Evolutionary conservation across 2,113 vertebrate species (phyloP), one percentile per base, ranked within the genome.

Genomic region (Rostratula benghalensis): DNA sequence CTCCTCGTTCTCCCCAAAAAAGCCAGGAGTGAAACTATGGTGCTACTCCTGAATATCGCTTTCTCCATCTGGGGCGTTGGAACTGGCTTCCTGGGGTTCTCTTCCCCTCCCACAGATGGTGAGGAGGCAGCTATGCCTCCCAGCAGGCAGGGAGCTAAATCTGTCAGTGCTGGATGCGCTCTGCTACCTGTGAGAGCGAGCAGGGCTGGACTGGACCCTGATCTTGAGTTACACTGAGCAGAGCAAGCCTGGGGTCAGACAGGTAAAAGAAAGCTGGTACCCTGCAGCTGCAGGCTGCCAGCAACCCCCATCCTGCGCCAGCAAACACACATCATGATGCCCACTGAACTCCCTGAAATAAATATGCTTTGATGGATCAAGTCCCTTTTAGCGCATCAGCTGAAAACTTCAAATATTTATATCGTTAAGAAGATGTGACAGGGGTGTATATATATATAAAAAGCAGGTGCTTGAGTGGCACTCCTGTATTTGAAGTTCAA

Each of bases 401-500:
- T 79, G 89, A 71, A 75, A 89, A 82, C 76, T 87, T 92, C 91
- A 90, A 91, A 88, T 88, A 91, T 91, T 95, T 94, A 70, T 87
- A 45, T 48, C 41, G 12, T 69, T 68, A 6, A 84, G 74, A 75
- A 81, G 95, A 90, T 83, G 81, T 76, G 89, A 63, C 73, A 61
- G 61, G 80, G 31, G 54, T 76, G 2, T 46, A 39, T 81, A 39
- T 65, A 19, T 59, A 20, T 78, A 28, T 61, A 27, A 85, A 73
- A 81, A 56, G 50, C 86, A 89, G 81, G 93, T 93, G 74, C 85
- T 73, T 67, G 77, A 95, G 83, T 85, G 87, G 90, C 89, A 92
- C 80, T 50, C 83, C 3, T 4, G 23, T 84, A 48, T 89, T 83
- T 91, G 94, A 96, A 90, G 85, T 89, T 94, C 91, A 95, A 83